A percentile compares a stretch with the other conserved stretches of the same genome.
phyloP scores from a whole-genome alignment of 1,140 invertebrate genomes.

The Tetranychus urticae region DNA sequence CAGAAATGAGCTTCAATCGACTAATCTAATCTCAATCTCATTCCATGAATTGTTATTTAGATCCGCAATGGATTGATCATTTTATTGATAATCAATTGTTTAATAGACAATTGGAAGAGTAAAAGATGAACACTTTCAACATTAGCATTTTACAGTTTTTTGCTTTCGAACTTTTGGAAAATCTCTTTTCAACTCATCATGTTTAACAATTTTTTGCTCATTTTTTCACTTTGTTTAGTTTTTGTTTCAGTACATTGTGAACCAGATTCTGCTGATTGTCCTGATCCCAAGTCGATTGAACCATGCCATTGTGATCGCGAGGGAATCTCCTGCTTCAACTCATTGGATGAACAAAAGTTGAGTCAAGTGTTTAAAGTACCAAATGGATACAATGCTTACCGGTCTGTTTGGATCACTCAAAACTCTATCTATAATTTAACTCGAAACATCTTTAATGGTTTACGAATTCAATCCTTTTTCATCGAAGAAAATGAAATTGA shows the following conservation, averaged over 20 bases:
- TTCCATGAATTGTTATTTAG: too few relatives aligned
- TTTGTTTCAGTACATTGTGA: not conserved
- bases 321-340: not conserved
- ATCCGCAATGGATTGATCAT: too few relatives aligned
- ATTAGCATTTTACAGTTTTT: too few relatives aligned
- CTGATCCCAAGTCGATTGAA: not conserved
- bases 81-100: too few relatives aligned
- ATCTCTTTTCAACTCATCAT: too few relatives aligned
- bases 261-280: not conserved
- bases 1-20: too few relatives aligned
- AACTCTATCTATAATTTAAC: not conserved
- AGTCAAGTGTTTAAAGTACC: not conserved
- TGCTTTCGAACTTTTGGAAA: too few relatives aligned
- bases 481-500: not conserved
- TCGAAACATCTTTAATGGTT: not conserved
- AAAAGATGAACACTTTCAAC: too few relatives aligned
- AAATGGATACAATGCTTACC: not conserved
- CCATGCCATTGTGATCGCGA: not conserved
- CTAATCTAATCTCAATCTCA: too few relatives aligned
- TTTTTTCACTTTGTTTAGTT: not conserved
- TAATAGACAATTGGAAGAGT: too few relatives aligned
- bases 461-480: not conserved
- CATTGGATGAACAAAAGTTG: not conserved
- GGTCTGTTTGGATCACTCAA: not conserved
- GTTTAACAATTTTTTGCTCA: too few relatives aligned